These are phyloP conservation scores for Micrastur ruficollis DNA, from an alignment of 2,797 vertebrate species.

Conservation along the genomic window DNA sequence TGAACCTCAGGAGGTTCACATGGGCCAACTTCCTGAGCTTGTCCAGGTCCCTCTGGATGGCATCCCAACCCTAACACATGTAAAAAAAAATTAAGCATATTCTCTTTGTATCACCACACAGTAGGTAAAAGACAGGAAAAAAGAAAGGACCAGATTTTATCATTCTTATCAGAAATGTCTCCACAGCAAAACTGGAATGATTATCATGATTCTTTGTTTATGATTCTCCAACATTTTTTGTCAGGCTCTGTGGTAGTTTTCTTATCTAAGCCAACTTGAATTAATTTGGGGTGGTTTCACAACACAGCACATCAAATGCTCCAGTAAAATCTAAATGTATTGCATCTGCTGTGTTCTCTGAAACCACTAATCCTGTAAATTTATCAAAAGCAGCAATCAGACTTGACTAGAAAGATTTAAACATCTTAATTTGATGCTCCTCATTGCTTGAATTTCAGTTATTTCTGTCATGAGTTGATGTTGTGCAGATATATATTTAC, in stretches of 20 bases:
- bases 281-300: not conserved
- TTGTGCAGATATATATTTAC: not conserved
- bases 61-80: not conserved
- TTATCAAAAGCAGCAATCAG: not conserved
- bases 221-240: not conserved
- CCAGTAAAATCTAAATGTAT: not conserved
- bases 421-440: not conserved
- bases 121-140: not conserved
- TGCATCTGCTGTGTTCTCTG: not conserved
- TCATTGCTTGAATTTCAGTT: not conserved
- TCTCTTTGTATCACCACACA: not conserved
- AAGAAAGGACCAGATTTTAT: not conserved
- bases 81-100: not conserved
- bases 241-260: not conserved
- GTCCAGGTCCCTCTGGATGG: not conserved
- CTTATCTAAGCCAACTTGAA: not conserved
- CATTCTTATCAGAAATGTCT: not conserved
- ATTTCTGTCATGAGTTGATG: not conserved
- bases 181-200: not conserved
- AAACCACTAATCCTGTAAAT: not conserved
- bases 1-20: not conserved
- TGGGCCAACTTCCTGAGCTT: not conserved
- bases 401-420: not conserved
- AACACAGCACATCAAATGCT: not conserved
- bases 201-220: not conserved